These are phyloP conservation scores for Terrapene triunguis DNA, from an alignment of 2,113 vertebrate genomes.

Conservation along the genomic window DNA sequence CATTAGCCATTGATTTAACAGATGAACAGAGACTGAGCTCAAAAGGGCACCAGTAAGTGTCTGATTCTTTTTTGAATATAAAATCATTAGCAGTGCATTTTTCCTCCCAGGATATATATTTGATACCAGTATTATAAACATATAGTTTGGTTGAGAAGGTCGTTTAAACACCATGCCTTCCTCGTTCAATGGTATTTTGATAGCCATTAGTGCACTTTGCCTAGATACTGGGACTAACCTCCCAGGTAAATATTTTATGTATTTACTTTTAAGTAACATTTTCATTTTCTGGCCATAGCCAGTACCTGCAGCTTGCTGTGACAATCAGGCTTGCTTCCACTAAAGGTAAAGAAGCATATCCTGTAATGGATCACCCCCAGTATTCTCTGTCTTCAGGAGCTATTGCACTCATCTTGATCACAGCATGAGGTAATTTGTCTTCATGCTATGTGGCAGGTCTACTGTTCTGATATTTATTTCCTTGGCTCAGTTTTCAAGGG, in stretches of 20 bases:
- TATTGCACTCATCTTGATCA: not conserved
- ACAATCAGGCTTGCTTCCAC: not conserved
- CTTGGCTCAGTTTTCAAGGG: not conserved
- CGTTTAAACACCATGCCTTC: too few species aligned
- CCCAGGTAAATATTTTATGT: not conserved
- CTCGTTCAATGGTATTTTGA: not conserved
- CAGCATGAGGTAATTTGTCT: not conserved
- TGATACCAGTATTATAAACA: not conserved
- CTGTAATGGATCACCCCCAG: not conserved
- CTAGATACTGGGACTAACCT: not conserved
- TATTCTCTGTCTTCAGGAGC: not conserved
- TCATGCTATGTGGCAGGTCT: not conserved
- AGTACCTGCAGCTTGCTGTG: not conserved
- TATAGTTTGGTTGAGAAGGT: not conserved
- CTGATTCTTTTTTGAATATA: not conserved
- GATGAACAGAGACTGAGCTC: not conserved
- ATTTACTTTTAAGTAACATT: not conserved
- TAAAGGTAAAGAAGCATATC: not conserved
- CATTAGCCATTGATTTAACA: not conserved
- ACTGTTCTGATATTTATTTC: not conserved
- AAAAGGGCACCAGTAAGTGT: rapidly evolving
- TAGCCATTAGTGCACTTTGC: not conserved
- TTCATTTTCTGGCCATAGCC: not conserved
- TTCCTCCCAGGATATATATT: not conserved
- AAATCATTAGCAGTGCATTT: conserved; percentile 10